Evolutionary conservation across 2,888 invertebrate species (phyloP).

Genomic region (Dolichomitus sp.): DNA sequence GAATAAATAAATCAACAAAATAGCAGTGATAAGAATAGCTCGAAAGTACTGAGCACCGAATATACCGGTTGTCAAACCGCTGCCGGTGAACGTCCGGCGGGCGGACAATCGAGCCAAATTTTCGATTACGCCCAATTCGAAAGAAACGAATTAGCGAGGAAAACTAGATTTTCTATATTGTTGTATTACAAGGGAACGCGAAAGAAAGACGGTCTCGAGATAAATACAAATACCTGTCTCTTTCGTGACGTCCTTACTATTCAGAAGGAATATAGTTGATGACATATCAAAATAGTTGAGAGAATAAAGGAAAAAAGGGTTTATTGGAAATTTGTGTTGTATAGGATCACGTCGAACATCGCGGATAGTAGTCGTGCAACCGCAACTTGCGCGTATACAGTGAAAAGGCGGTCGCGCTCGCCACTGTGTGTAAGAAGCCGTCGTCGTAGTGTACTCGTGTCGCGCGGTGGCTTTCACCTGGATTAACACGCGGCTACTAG

Average conservation of each 20-base stretch:
- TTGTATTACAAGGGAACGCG: no score
- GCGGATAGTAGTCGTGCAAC: constrained; percentile 37
- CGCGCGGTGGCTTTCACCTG: constrained; percentile 70
- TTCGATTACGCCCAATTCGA: not conserved
- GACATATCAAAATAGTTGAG: not conserved
- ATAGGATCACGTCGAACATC: constrained; percentile 17
- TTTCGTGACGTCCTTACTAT: no score
- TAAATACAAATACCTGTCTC: no score
- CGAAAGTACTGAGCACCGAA: not conserved
- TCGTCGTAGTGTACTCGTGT: constrained; percentile 18
- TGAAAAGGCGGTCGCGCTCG: constrained; percentile 81
- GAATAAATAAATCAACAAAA: not conserved
- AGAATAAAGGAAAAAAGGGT: not conserved
- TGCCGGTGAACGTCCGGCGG: constrained; percentile 20
- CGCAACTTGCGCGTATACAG: constrained; percentile 68
- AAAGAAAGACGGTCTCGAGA: no score
- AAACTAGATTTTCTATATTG: no score
- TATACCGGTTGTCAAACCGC: not conserved
- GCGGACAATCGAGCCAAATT: not conserved
- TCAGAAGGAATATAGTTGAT: no score
- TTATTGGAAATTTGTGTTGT: not conserved
- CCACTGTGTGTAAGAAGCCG: constrained; percentile 30
- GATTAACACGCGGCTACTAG: constrained; percentile 63
- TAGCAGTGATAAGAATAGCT: not conserved
- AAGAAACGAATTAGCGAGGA: no score